Conservation (phyloP, 2,113 vertebrate species). For the Hyperoodon ampullatus region DNA sequence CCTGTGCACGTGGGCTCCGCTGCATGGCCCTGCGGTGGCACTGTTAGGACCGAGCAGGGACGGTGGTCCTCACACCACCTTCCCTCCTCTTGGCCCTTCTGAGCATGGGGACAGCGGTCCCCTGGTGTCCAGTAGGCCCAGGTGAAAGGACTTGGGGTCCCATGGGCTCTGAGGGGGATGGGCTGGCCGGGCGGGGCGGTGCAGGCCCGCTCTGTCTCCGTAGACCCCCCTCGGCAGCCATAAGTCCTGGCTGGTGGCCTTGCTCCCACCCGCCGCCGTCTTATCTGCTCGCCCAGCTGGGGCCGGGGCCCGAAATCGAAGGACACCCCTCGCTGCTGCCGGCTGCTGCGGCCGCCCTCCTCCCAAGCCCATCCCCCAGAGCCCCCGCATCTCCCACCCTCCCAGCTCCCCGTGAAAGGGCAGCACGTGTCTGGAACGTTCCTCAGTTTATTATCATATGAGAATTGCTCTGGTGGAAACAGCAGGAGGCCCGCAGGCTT, state of each 20-base stretch:
- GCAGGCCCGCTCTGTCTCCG: background rate
- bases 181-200: accelerated
- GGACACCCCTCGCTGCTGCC: accelerated
- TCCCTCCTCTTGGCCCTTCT: accelerated
- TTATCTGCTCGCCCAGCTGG: background rate
- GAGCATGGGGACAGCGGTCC: accelerated
- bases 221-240: background rate
- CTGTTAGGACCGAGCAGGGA: accelerated
- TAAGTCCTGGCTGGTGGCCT: background rate
- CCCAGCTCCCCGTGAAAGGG: background rate
- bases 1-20: accelerated
- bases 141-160: background rate
- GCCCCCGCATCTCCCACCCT: accelerated
- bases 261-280: accelerated
- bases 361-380: background rate
- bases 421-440: background rate
- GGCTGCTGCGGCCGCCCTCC: accelerated
- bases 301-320: background rate
- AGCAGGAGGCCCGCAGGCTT: accelerated
- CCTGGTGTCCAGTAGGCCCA: background rate
- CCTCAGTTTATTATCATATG: background rate
- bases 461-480: background rate
- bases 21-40: accelerated
- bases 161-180: accelerated
- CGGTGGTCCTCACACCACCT: accelerated